A percentile compares a stretch with the other conserved stretches of the same genome.
Evolutionary conservation across 2,797 vertebrate species (phyloP).

Genomic region (Neosilurus hyrtlii): DNA sequence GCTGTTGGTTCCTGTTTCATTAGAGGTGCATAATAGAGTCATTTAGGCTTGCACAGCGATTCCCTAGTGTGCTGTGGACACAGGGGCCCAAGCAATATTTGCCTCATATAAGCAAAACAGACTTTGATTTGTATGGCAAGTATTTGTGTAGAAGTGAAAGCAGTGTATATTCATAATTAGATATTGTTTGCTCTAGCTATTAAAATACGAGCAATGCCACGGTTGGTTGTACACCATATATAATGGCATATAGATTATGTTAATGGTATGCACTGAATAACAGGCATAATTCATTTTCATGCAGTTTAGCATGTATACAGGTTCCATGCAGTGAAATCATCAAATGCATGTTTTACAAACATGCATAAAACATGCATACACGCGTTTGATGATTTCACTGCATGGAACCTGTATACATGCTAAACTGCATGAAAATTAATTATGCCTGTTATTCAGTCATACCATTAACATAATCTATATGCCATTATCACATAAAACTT

Average conservation of each 20-base stretch:
- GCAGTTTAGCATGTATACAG: not conserved
- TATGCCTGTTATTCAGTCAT: slow-evolving; percentile 12
- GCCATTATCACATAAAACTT: not conserved
- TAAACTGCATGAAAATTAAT: not conserved
- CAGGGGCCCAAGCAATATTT: slow-evolving; percentile 19
- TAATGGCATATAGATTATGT: not conserved
- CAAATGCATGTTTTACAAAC: not conserved
- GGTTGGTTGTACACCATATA: not conserved
- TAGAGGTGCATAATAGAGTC: slow-evolving; percentile 35
- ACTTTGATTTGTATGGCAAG: slow-evolving; percentile 33
- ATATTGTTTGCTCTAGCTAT: not conserved
- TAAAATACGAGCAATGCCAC: not conserved
- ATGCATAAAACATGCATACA: too few species aligned
- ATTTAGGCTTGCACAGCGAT: slow-evolving; percentile 21
- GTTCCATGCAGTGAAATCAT: not conserved
- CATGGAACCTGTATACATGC: not conserved
- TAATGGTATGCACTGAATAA: slow-evolving; percentile 12
- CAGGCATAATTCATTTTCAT: not conserved
- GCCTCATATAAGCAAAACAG: slow-evolving; percentile 41
- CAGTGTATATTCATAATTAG: slow-evolving; percentile 37
- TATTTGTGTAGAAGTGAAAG: slow-evolving; percentile 28
- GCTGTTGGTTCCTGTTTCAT: slow-evolving; percentile 33
- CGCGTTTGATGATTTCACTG: not conserved
- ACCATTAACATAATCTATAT: slow-evolving; percentile 1
- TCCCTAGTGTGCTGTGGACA: slow-evolving; percentile 24